Evolutionary conservation across 2,888 invertebrate species (phyloP).

Genomic region (Nomada lathburiana): DNA sequence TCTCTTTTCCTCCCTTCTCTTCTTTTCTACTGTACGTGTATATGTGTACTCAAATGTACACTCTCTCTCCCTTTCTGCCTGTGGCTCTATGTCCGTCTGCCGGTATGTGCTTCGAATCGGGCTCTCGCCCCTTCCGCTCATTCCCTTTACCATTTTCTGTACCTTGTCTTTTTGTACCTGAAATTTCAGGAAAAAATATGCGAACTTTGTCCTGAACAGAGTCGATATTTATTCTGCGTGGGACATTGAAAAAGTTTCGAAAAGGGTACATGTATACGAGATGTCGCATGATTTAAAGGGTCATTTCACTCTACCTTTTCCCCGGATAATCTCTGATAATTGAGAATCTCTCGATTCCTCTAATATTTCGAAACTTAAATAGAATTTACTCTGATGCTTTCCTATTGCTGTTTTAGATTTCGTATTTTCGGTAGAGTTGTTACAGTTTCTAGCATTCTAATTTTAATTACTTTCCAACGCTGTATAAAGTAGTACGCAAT

Average conservation of each 20-base stretch:
- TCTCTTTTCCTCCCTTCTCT: conserved; percentile 73
- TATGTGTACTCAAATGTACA: conserved; percentile 46
- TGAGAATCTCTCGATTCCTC: not conserved
- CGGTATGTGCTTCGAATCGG: conserved; percentile 80
- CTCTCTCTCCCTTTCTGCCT: conserved; percentile 39
- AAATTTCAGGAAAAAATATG: conserved; percentile 64
- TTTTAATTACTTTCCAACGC: not conserved
- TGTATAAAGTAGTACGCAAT: not conserved
- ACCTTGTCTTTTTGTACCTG: conserved; percentile 55
- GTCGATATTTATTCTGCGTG: conserved; percentile 48
- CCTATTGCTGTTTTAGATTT: not conserved
- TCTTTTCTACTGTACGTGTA: conserved; percentile 55
- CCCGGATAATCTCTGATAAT: not conserved
- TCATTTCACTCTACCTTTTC: not conserved
- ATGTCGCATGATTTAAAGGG: conserved; percentile 14
- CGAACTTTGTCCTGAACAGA: conserved; percentile 58
- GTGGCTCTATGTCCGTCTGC: conserved; percentile 69
- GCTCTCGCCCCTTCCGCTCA: conserved; percentile 68
- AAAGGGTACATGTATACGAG: conserved; percentile 6
- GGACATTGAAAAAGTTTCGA: conserved; percentile 22
- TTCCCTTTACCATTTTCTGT: conserved; percentile 43
- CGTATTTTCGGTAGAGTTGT: not conserved
- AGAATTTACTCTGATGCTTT: not conserved
- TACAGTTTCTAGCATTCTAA: not conserved
- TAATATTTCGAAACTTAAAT: not conserved